Percentiles rank a stretch among this genome's conserved stretches.
Evolutionary conservation across 2,888 invertebrate genomes (phyloP).

Genomic region (Plebejus argus): DNA sequence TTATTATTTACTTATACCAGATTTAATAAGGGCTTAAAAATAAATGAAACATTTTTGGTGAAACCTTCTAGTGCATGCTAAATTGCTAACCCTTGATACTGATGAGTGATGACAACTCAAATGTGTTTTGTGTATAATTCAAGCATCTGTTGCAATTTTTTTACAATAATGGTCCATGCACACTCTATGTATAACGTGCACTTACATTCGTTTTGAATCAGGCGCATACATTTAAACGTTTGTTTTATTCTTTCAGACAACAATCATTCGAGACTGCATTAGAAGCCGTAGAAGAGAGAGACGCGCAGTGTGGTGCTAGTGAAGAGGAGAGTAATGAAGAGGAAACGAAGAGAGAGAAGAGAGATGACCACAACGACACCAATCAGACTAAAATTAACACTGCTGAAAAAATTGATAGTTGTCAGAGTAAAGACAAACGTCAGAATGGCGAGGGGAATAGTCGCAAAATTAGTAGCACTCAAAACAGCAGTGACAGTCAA

Average conservation of each 20-base stretch:
- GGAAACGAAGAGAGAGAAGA: slow-evolving; percentile 30
- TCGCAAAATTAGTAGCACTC: background rate
- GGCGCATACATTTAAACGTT: too few species aligned
- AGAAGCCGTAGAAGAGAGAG: slow-evolving; percentile 63
- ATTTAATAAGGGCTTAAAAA: too few species aligned
- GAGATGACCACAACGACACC: background rate
- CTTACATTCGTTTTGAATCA: too few species aligned
- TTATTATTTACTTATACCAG: too few species aligned
- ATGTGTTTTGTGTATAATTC: too few species aligned
- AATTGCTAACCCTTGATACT: too few species aligned
- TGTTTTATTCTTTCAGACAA: slow-evolving; percentile 62
- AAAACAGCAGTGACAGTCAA: slow-evolving; percentile 23
- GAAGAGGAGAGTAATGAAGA: slow-evolving; percentile 42
- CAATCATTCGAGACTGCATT: slow-evolving; percentile 68
- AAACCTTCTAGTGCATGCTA: too few species aligned
- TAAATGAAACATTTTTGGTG: too few species aligned
- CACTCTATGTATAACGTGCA: too few species aligned
- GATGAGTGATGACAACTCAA: too few species aligned
- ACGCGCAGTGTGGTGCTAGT: slow-evolving; percentile 47
- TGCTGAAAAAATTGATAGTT: background rate
- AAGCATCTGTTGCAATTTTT: too few species aligned
- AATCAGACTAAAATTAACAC: background rate
- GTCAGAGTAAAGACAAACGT: slow-evolving; percentile 21
- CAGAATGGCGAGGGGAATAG: background rate
- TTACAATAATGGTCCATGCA: too few species aligned